Evolutionary conservation across 2,113 vertebrate species (phyloP).

Genomic region (Triplophysa dalaica): DNA sequence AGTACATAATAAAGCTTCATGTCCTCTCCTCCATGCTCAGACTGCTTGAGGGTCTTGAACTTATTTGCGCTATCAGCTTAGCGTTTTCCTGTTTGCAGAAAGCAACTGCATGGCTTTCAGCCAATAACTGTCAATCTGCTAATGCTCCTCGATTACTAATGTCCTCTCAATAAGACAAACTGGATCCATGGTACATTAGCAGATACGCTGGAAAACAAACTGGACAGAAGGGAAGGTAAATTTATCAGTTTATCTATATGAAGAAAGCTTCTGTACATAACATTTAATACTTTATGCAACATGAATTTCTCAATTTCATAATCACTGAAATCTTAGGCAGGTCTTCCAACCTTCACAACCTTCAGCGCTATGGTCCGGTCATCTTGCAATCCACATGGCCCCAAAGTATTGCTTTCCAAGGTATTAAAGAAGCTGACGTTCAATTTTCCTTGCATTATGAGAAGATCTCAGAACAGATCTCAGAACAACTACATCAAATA

Average conservation of each 20-base stretch:
- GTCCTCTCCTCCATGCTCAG: background rate
- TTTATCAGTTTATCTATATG: conserved; percentile 12
- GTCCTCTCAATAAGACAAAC: conserved; percentile 38
- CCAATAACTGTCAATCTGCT: conserved; percentile 41
- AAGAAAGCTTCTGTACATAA: conserved; percentile 8
- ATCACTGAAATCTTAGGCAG: background rate
- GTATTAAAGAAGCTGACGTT: background rate
- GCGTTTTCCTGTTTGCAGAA: background rate
- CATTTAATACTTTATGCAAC: background rate
- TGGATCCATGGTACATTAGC: conserved; percentile 30
- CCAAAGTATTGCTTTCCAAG: too few species aligned
- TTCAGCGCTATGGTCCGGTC: background rate
- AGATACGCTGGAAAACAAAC: conserved; percentile 22
- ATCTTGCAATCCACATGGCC: background rate
- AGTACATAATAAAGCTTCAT: conserved; percentile 19
- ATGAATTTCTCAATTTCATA: conserved; percentile 7
- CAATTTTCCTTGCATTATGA: too few species aligned
- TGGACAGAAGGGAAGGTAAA: conserved; percentile 20
- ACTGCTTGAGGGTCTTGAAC: conserved; percentile 17
- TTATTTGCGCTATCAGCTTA: conserved; percentile 31
- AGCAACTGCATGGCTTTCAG: conserved; percentile 24
- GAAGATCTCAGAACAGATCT: too few species aligned
- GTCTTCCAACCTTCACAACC: background rate
- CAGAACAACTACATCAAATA: too few species aligned
- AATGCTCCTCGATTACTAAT: conserved; percentile 26